Evolutionary conservation across 1,140 invertebrate genomes (phyloP).

Genomic region (Drosophila melanica): DNA sequence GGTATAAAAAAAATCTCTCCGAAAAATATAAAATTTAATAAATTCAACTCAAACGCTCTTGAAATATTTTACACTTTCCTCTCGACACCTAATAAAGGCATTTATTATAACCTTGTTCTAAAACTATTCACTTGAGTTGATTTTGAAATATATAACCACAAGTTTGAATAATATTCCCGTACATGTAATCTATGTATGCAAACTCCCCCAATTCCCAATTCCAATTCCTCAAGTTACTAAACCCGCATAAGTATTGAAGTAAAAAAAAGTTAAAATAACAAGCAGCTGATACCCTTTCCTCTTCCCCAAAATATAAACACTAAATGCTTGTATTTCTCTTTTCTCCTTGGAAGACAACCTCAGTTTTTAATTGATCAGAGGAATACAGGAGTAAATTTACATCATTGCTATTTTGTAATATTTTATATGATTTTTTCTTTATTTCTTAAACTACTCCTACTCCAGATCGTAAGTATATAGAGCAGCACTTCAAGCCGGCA

Average conservation of each 20-base stretch:
- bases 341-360: too few species aligned
- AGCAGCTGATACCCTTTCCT: not conserved
- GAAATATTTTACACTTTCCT: too few species aligned
- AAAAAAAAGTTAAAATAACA: too few species aligned
- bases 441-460: not conserved
- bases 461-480: constrained; percentile 91
- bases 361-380: too few species aligned
- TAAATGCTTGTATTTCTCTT: not conserved
- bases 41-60: too few species aligned
- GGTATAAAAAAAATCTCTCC: too few species aligned
- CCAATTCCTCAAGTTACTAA: not conserved
- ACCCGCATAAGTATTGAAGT: not conserved
- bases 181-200: not conserved
- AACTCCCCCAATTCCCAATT: not conserved
- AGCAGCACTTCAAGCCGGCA: constrained; percentile 91
- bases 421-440: constrained; percentile 5
- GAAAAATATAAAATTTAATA: too few species aligned
- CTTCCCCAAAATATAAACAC: not conserved
- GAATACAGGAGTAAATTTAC: too few species aligned
- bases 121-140: not conserved
- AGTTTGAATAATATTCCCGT: not conserved
- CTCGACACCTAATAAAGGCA: too few species aligned
- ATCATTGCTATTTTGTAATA: not conserved
- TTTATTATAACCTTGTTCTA: too few species aligned
- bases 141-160: not conserved